Evolutionary conservation across 2,888 invertebrate species (phyloP).

Genomic region (Deroplatys truncata): DNA sequence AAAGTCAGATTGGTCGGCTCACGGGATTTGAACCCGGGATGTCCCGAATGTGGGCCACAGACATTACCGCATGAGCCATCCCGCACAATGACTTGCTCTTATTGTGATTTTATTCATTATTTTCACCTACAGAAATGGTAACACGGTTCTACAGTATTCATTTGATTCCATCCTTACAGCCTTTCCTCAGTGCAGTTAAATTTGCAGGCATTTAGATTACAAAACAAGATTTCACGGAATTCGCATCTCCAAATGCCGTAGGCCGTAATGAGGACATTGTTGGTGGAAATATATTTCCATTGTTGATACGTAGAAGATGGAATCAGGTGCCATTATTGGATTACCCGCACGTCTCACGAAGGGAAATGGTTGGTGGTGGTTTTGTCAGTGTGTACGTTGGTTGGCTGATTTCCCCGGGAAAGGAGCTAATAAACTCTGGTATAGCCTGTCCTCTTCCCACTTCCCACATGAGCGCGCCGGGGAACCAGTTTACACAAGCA

Average conservation of each 20-base stretch:
- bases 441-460: background rate
- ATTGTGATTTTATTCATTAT: too few species aligned
- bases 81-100: too few species aligned
- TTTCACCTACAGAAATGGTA: too few species aligned
- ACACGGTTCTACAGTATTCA: too few species aligned
- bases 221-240: background rate
- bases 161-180: too few species aligned
- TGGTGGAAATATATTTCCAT: background rate
- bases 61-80: too few species aligned
- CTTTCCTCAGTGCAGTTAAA: too few species aligned
- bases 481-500: background rate
- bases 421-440: slow-evolving; percentile 13
- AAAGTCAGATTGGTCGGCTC: too few species aligned
- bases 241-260: background rate
- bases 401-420: slow-evolving; percentile 6
- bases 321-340: background rate
- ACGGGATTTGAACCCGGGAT: too few species aligned
- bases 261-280: background rate
- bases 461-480: background rate
- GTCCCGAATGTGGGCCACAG: too few species aligned
- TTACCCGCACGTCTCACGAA: background rate
- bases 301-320: background rate
- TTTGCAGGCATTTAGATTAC: background rate
- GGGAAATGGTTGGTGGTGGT: background rate
- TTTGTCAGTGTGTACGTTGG: background rate